A percentile compares a stretch with the other conserved stretches of the same genome.
Conservation (phyloP, 2,888 invertebrate genomes). For the Exephanes ischioxanthus region DNA sequence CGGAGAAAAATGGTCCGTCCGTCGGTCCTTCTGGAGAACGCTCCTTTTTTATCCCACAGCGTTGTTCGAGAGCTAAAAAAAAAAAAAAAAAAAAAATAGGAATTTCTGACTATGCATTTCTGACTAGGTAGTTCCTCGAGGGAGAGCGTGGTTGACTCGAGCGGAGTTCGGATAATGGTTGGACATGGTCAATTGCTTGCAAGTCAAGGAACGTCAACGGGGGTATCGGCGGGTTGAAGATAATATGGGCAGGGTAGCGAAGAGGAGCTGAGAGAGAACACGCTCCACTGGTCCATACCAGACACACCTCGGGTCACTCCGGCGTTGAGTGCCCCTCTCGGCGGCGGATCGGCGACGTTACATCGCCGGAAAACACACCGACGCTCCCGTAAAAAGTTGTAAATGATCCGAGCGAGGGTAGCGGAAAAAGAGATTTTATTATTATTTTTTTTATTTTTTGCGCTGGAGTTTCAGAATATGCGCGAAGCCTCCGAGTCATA, state of each 20-base stretch:
- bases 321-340: constrained; percentile 39
- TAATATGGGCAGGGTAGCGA: constrained; percentile 50
- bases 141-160: neutral
- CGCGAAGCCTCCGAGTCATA: neutral
- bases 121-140: neutral
- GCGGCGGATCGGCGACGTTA: constrained; percentile 32
- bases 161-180: neutral
- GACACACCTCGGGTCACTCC: constrained; percentile 78
- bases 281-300: constrained; percentile 83
- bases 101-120: neutral
- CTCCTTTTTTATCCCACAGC: no score
- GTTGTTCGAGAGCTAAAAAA: neutral
- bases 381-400: constrained; percentile 45
- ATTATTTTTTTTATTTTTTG: neutral
- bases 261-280: constrained; percentile 69
- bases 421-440: neutral
- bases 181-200: constrained; percentile 66
- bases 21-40: neutral
- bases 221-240: constrained; percentile 48
- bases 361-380: constrained; percentile 74
- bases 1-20: neutral
- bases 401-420: constrained; percentile 18
- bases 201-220: constrained; percentile 58
- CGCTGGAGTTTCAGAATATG: neutral
- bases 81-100: neutral